Evolutionary conservation across 2,113 vertebrate genomes (phyloP).

Genomic region (Crotalus tigris): DNA sequence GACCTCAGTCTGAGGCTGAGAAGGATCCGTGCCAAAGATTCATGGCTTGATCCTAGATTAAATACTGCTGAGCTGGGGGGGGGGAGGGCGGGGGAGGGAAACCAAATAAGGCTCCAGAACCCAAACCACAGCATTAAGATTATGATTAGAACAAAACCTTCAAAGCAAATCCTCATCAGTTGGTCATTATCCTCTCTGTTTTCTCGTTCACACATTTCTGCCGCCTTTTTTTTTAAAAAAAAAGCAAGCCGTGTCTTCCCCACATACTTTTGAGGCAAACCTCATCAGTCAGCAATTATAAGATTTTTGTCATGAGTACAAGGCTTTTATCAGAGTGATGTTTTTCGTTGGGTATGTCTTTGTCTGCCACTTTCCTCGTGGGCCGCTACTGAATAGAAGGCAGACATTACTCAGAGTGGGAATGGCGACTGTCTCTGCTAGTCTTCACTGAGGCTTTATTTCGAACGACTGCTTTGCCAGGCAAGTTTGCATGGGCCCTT

Average conservation of each 20-base stretch:
- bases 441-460: conserved; percentile 73
- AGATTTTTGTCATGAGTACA: conserved; percentile 52
- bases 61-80: conserved; percentile 45
- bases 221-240: not conserved
- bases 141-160: conserved; percentile 47
- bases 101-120: conserved; percentile 34
- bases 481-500: conserved; percentile 48
- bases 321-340: conserved; percentile 71
- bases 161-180: conserved; percentile 27
- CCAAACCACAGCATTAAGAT: conserved; percentile 48
- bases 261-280: conserved; percentile 50
- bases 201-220: not conserved
- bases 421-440: conserved; percentile 78
- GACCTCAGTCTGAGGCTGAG: conserved; percentile 29
- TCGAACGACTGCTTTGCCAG: conserved; percentile 69
- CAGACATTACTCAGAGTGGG: conserved; percentile 86
- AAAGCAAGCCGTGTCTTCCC: conserved; percentile 30
- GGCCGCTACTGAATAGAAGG: conserved; percentile 71
- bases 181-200: conserved; percentile 36
- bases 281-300: conserved; percentile 49
- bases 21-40: conserved; percentile 49
- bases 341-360: conserved; percentile 80
- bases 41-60: conserved; percentile 37
- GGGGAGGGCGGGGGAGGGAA: conserved; percentile 23
- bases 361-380: conserved; percentile 74